These are phyloP conservation scores for Drosophila santomea DNA, from an alignment of 1,140 invertebrate species.

Conservation along the genomic window DNA sequence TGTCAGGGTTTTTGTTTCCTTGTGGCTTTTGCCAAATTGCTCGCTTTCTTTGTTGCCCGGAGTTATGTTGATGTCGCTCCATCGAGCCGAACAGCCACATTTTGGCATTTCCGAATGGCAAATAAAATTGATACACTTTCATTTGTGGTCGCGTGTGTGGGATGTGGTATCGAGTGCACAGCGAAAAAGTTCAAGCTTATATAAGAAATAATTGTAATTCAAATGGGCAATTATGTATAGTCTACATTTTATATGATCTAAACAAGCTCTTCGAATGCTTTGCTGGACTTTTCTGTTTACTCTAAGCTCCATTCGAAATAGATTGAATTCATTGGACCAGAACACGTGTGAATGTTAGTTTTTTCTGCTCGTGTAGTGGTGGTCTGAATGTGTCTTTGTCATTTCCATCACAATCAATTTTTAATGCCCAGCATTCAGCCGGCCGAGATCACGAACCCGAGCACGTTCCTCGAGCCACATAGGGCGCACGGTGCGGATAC, in stretches of 20 bases:
- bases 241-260: neutral
- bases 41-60: constrained; percentile 54
- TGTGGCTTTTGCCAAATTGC: constrained; percentile 75
- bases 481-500: constrained; percentile 18
- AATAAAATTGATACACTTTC: constrained; percentile 61
- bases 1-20: constrained; percentile 65
- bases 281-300: neutral
- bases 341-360: neutral
- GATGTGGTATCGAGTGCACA: constrained; percentile 14
- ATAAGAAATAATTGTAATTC: no score
- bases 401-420: constrained; percentile 69
- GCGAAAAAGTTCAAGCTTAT: neutral
- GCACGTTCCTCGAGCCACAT: constrained; percentile 42
- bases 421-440: constrained; percentile 46
- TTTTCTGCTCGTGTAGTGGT: constrained; percentile 6
- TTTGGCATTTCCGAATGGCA: constrained; percentile 62
- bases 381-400: constrained; percentile 29
- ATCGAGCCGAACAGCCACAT: constrained; percentile 53
- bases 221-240: no score
- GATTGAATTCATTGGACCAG: neutral
- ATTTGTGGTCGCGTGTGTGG: constrained; percentile 36
- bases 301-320: neutral
- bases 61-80: constrained; percentile 30
- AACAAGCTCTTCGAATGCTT: neutral
- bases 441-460: constrained; percentile 26